Percentiles rank a stretch among this genome's conserved stretches.
Conservation (phyloP, 2,797 vertebrate species). For the Simalia tracyae region DNA sequence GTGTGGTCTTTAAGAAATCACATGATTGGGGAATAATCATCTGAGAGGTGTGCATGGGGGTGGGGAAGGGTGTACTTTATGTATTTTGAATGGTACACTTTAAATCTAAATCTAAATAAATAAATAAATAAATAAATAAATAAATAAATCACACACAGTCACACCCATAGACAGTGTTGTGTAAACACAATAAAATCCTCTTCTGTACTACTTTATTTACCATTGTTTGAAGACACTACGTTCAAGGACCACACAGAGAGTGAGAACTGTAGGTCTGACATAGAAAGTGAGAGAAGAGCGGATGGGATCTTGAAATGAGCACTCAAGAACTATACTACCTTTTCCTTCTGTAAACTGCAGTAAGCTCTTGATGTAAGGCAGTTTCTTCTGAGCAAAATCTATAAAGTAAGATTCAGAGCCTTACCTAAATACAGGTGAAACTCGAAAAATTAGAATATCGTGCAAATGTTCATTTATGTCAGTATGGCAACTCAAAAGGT, state of each 20-base stretch:
- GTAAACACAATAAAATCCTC: constrained; percentile 70
- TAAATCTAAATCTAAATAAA: constrained; percentile 80
- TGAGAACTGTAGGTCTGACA: constrained; percentile 56
- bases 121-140: constrained; percentile 74
- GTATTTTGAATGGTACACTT: constrained; percentile 74
- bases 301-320: constrained; percentile 18
- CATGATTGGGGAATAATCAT: constrained; percentile 62
- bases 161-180: constrained; percentile 69
- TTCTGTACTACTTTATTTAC: constrained; percentile 45
- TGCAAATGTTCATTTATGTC: too few relatives aligned
- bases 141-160: constrained; percentile 37
- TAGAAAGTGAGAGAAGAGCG: constrained; percentile 40
- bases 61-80: constrained; percentile 69
- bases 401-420: neutral
- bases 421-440: neutral
- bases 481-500: too few relatives aligned
- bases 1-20: constrained; percentile 75
- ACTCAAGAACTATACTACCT: neutral
- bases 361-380: neutral
- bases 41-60: constrained; percentile 55
- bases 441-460: too few relatives aligned
- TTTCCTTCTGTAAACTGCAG: neutral
- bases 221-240: constrained; percentile 55
- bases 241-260: constrained; percentile 71
- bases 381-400: neutral